A percentile compares a stretch with the other conserved stretches of the same genome.
Evolutionary conservation across 2,888 invertebrate species (phyloP).

Genomic region (Notodonta dromedarius): DNA sequence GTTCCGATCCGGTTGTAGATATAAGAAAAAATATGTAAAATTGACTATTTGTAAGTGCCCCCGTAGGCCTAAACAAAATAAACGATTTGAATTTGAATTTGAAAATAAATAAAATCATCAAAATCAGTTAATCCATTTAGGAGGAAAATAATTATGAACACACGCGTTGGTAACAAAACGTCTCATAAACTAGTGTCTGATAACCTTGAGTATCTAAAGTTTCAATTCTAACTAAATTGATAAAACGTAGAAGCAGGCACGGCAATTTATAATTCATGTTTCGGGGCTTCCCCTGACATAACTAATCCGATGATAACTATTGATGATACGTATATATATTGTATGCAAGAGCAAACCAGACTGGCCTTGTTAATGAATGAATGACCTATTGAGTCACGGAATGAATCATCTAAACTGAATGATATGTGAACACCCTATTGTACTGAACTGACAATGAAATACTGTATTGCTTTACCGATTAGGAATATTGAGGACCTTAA

Average conservation of each 20-base stretch:
- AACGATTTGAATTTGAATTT: too few relatives aligned
- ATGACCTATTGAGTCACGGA: conserved; percentile 2
- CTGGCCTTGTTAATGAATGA: neutral
- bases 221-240: too few relatives aligned
- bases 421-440: conserved; percentile 11
- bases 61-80: too few relatives aligned
- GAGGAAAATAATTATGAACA: too few relatives aligned
- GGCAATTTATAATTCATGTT: neutral
- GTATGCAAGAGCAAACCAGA: neutral
- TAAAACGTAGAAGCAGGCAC: neutral
- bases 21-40: too few relatives aligned
- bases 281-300: conserved; percentile 20
- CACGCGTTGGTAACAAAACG: too few relatives aligned
- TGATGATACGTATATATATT: neutral
- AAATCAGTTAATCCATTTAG: too few relatives aligned
- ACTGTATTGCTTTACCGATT: neutral
- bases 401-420: conserved; percentile 25
- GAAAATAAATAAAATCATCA: too few relatives aligned
- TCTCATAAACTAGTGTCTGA: too few relatives aligned
- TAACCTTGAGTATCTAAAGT: neutral
- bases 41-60: too few relatives aligned
- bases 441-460: neutral
- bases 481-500: neutral
- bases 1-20: too few relatives aligned
- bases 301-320: neutral